Evolutionary conservation across 1,140 invertebrate species (phyloP), one percentile per base, ranked within the genome.

Genomic region (Heliconius melpomene): DNA sequence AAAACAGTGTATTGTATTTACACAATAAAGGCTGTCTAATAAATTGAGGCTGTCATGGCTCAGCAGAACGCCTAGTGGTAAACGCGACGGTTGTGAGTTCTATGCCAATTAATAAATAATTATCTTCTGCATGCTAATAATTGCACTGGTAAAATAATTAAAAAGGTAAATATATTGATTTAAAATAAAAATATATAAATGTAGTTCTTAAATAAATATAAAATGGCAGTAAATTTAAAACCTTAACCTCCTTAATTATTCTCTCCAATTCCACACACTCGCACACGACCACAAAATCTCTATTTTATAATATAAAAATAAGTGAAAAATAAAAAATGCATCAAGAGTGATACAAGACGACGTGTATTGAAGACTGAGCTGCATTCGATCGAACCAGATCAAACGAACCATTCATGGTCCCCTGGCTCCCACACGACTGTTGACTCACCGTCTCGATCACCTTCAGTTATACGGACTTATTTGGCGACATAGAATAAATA

Each of bases 381-480:
- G 78, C 77, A 78, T 80, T 77, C 80, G 75, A 78, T 36, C 77
- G 73, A 83, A 77, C 84, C 76, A 80, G 78, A 81, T 77, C 75
- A 75, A 83, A 71, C 81, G 74, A 70, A 78, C 79, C 80, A 85
- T 85, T 86, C 87, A 88, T 88, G 86, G 87, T 90, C 86, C 83
- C 77, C 84, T 81, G 79, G 84, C 92, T 86, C 92, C 91, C 88
- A 90, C 90, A 85, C 90, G 70, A 77, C 57, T 52, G 78, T 83
- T 92, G 92, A 93, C 78, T 93, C 92, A 93, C 80, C 74, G 83
- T 82, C 85, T 82, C 84, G 89, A 89, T 93, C 88, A 91, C 92
- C 92, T 93, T 93, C 92, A 83, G 77, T 78, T 82, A 85, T 92
- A 90, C 89, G 90, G 89, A 93, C 92, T 87, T 93, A 93, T 93